These are phyloP conservation scores for human (Homo sapiens) DNA, from an alignment of 2,113 vertebrate genomes.

Conservation along the genomic window GRCh38 chr2:135850501-135851000, in stretches of 20 bases:
- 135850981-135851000: background rate
- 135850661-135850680: background rate
- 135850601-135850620: background rate
- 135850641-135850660: background rate
- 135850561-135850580: background rate
- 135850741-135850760: background rate
- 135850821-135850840: background rate
- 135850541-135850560: background rate
- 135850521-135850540: background rate
- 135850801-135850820: background rate
- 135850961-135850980: background rate
- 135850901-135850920: background rate
- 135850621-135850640: background rate
- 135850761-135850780: background rate
- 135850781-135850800: background rate
- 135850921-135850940: background rate
- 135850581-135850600: background rate
- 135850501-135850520: background rate
- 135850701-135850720: background rate
- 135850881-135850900: background rate
- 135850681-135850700: background rate
- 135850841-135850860: background rate
- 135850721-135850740: background rate
- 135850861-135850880: background rate
- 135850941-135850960: background rate